These are phyloP conservation scores for Branchinecta lindahli DNA, from an alignment of 1,140 invertebrate genomes.

Conservation along the genomic window DNA sequence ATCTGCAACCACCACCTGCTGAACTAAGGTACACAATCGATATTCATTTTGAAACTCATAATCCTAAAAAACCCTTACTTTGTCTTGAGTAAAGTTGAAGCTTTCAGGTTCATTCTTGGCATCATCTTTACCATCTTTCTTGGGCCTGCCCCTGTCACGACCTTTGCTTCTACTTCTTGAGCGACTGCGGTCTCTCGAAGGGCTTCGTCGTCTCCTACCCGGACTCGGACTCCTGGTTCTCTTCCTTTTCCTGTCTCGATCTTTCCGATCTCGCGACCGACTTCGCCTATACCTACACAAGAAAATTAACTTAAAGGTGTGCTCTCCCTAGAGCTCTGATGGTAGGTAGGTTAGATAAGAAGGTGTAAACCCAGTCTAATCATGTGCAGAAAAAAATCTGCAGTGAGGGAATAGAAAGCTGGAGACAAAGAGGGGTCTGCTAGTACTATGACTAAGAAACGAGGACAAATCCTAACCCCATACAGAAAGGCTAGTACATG, in stretches of 20 bases:
- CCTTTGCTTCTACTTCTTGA: neutral
- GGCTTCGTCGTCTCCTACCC: neutral
- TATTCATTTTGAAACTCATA: neutral
- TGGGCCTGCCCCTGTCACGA: neutral
- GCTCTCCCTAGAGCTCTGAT: neutral
- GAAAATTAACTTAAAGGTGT: neutral
- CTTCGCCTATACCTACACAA: neutral
- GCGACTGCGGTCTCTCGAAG: neutral
- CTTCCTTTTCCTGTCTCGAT: slow-evolving; percentile 6
- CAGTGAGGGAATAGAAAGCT: neutral
- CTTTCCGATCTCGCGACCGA: slow-evolving; percentile 13
- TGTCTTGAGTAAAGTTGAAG: neutral
- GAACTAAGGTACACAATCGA: neutral
- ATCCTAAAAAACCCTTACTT: neutral
- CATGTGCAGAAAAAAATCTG: neutral
- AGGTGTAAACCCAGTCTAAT: neutral
- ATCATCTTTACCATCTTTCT: neutral
- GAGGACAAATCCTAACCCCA: too few species aligned
- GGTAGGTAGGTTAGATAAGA: neutral
- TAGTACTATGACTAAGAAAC: neutral
- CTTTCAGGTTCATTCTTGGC: neutral
- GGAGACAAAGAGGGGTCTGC: neutral
- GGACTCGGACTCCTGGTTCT: neutral
- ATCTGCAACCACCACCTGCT: neutral
- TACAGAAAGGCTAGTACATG: too few species aligned